These are phyloP conservation scores for Seriola quinqueradiata DNA, from an alignment of 2,113 vertebrate genomes.

Conservation along the genomic window DNA sequence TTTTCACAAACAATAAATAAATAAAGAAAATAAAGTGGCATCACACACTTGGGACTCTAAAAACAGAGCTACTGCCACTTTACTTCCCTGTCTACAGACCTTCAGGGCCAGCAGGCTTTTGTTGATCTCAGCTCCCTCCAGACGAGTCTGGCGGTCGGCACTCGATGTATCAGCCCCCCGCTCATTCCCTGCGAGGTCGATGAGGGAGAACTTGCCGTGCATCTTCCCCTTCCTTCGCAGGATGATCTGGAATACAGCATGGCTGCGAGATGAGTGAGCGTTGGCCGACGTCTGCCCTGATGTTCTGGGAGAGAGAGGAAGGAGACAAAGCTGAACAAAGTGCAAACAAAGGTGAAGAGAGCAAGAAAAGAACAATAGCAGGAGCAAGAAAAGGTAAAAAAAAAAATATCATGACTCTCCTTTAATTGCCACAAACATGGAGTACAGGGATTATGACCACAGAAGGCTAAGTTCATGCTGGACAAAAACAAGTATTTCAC, in stretches of 20 bases:
- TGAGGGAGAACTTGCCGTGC: slow-evolving; percentile 98
- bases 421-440: no score
- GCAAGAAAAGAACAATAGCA: neutral
- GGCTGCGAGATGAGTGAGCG: slow-evolving; percentile 96
- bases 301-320: slow-evolving; percentile 84
- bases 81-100: slow-evolving; percentile 79
- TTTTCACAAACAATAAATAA: neutral
- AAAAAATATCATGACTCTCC: no score
- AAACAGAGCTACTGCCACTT: neutral
- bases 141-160: slow-evolving; percentile 94
- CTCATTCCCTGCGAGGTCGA: slow-evolving; percentile 98
- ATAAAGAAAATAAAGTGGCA: neutral
- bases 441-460: neutral
- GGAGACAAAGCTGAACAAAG: neutral
- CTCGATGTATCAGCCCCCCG: slow-evolving; percentile 97
- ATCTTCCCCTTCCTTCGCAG: slow-evolving; percentile 94
- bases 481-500: neutral
- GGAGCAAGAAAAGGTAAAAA: no score
- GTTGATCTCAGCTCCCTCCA: slow-evolving; percentile 99
- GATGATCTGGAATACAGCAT: slow-evolving; percentile 98
- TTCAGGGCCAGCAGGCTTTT: slow-evolving; percentile 98
- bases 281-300: slow-evolving; percentile 98
- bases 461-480: neutral
- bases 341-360: neutral
- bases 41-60: neutral